Evolutionary conservation across 1,140 invertebrate genomes (phyloP).

Genomic region (Trialeurodes vaporariorum): DNA sequence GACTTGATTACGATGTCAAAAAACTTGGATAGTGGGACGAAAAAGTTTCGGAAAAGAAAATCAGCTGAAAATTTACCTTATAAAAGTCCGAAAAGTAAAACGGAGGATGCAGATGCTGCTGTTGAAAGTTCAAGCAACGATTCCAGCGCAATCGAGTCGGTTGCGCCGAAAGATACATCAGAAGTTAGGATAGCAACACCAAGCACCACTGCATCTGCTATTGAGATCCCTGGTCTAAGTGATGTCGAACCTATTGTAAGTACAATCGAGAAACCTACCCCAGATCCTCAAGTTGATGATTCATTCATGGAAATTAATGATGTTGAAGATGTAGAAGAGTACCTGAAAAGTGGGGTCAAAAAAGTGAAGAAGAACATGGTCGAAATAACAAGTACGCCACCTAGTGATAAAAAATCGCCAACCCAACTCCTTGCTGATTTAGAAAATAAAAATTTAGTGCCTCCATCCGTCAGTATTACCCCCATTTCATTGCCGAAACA

Average conservation of each 20-base stretch:
- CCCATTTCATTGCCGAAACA: conserved; percentile 46
- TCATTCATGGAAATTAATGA: conserved; percentile 42
- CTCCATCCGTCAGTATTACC: conserved; percentile 66
- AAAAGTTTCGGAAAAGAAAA: conserved; percentile 1
- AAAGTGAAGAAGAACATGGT: conserved; percentile 35
- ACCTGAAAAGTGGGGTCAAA: conserved; percentile 38
- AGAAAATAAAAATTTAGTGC: conserved; percentile 38
- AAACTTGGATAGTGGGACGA: not conserved
- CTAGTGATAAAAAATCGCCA: conserved; percentile 37
- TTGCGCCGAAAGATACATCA: no score
- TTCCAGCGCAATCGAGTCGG: conserved; percentile 8
- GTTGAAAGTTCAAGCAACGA: not conserved
- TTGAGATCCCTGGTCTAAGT: conserved; percentile 46
- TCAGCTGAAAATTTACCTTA: not conserved
- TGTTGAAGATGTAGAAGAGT: conserved; percentile 43
- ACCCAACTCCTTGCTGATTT: conserved; percentile 30
- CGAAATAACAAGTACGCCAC: conserved; percentile 29
- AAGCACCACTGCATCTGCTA: conserved; percentile 44
- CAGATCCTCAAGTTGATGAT: conserved; percentile 48
- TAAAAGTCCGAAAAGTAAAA: not conserved
- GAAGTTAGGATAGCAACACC: no score
- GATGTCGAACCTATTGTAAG: not conserved
- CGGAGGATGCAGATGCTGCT: not conserved
- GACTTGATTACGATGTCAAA: not conserved
- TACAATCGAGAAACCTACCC: conserved; percentile 40